Evolutionary conservation across 1,140 invertebrate species (phyloP), one percentile per base, ranked within the genome.

Genomic region (Eupeodes corollae): DNA sequence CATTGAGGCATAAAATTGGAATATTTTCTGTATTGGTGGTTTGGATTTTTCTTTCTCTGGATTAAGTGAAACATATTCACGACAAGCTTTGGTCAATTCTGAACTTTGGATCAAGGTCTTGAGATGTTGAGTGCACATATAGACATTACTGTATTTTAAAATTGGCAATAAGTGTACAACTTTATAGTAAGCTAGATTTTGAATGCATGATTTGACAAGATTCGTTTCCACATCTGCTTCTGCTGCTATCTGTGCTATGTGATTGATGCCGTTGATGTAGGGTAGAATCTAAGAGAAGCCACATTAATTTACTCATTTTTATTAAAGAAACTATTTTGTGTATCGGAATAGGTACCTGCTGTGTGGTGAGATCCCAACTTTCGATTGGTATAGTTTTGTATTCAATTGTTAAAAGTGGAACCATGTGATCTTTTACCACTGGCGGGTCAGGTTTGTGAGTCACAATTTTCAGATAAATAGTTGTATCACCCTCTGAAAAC

Each of bases 141-240:
- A 97, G 51, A 93, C 83, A 69, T 96, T 96, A 51, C 87, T 85
- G 69, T 96, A 98, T 66, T 91, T 91, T 56, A 97, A 85, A 54
- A 97, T 83, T 9, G 91, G 88, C 44, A 94, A 82, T 19, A 97
- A 66, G 14, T 83, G 82, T 52, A 76, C 76, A 15, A 79, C 76
- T 19, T 74, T 75, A 50, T 80, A 80, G 68, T 81, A 95, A 58
- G 92, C 76, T 45, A 96, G 75, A 74, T 97, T 97, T 67, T 94
- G 90, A 37, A 96, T 81, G 65, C 90, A 94, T 9, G 89, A 86
- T 71, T 96, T 96, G 0, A 96, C 92, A 33, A 97, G 70, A 70
- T 88, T 90, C 48, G 86, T 90, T 61, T 97, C 91, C 1, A 97
- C 91, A 58, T 94, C 88, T 3, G 91, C 86, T 56, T 86, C 77